These are phyloP conservation scores for Murina feae DNA, from an alignment of 2,113 vertebrate species.

Conservation along the genomic window DNA sequence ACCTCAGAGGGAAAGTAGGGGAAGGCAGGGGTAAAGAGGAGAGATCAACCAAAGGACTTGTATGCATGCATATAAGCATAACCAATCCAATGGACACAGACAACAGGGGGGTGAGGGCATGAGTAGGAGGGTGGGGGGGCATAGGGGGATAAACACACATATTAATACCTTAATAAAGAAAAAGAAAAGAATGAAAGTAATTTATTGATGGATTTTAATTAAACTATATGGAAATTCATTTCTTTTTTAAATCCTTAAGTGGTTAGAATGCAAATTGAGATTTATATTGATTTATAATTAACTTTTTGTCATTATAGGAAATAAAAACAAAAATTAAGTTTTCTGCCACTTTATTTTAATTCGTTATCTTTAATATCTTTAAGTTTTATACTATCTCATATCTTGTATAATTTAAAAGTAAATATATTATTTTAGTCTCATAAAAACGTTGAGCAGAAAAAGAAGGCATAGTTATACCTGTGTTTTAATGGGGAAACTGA, in stretches of 20 bases:
- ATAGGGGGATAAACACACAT: no score
- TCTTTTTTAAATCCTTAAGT: not conserved
- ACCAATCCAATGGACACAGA: no score
- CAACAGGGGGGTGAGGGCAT: no score
- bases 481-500: not conserved
- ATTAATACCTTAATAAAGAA: no score
- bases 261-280: not conserved
- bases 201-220: not conserved
- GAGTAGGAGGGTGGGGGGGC: no score
- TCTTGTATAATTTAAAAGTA: not conserved
- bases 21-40: no score
- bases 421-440: not conserved
- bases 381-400: not conserved
- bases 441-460: not conserved
- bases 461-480: not conserved
- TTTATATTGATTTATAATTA: not conserved
- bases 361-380: not conserved
- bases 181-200: not conserved
- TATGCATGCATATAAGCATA: no score
- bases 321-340: conserved; percentile 32
- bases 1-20: no score
- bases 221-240: not conserved
- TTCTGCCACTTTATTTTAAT: not conserved
- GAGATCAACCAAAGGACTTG: no score
- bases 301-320: not conserved